Conservation (phyloP, 2,113 vertebrate genomes). For the Cyprinodon variegatus region DNA sequence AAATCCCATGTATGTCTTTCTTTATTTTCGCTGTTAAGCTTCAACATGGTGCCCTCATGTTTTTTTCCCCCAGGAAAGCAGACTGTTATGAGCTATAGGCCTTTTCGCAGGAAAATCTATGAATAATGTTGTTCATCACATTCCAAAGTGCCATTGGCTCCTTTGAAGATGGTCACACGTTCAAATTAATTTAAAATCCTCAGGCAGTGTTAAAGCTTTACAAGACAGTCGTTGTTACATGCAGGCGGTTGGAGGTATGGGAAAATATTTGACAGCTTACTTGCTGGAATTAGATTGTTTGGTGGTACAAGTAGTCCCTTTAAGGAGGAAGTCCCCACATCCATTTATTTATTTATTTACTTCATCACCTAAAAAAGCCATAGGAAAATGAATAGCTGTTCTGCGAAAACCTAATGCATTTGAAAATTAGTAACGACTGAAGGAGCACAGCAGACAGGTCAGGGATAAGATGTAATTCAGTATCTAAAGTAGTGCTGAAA, state of each 20-base stretch:
- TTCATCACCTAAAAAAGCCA: too few relatives aligned
- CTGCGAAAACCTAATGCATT: background rate
- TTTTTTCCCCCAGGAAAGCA: conserved; percentile 5
- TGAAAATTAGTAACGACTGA: background rate
- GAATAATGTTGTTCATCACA: background rate
- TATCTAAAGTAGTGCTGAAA: background rate
- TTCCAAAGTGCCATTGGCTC: background rate
- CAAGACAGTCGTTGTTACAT: background rate
- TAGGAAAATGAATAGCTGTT: background rate
- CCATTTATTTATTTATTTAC: too few relatives aligned
- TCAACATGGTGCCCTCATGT: conserved; percentile 5
- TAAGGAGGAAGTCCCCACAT: background rate
- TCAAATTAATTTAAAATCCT: background rate
- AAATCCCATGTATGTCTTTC: too few relatives aligned
- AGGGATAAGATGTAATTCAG: too few relatives aligned
- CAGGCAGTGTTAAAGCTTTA: background rate
- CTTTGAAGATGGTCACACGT: background rate
- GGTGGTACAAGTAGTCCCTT: background rate
- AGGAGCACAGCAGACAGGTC: background rate
- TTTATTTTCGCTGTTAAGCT: background rate
- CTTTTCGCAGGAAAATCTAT: background rate
- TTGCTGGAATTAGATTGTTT: background rate
- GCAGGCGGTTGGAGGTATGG: background rate
- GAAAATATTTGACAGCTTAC: background rate
- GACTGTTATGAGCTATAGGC: background rate